Conservation (phyloP, 2,113 vertebrate genomes). For the Lepisosteus oculatus region DNA sequence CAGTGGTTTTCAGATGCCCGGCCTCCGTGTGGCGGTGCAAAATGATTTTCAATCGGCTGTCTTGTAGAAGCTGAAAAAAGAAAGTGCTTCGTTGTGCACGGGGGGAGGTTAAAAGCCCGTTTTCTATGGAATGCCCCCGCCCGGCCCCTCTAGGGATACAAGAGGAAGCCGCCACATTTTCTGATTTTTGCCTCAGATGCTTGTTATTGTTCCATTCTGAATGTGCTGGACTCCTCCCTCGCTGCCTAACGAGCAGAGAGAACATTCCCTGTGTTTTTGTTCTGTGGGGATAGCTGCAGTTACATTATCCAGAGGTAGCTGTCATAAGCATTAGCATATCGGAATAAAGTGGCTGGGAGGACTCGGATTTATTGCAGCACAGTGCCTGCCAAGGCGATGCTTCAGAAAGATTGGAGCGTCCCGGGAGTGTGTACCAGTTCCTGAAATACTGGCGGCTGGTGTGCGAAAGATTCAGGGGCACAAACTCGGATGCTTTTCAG, state of each 20-base stretch:
- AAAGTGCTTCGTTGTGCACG: not conserved
- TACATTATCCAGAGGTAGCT: conserved; percentile 25
- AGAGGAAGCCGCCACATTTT: conserved; percentile 28
- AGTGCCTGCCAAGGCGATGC: conserved; percentile 23
- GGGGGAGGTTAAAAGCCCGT: not conserved
- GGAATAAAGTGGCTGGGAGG: not conserved
- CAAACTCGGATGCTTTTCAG: not conserved
- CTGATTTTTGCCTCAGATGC: conserved; percentile 15
- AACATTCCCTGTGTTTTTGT: conserved; percentile 1
- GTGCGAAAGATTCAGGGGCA: not conserved
- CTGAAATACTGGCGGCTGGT: no score
- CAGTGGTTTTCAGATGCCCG: not conserved
- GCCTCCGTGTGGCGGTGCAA: not conserved
- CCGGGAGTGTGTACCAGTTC: not conserved
- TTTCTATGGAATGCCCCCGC: conserved; percentile 11
- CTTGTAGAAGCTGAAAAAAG: not conserved
- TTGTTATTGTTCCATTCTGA: not conserved
- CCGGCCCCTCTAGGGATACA: conserved; percentile 13
- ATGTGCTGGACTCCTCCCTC: conserved; percentile 15
- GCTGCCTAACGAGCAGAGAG: conserved; percentile 24
- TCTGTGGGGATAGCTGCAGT: conserved; percentile 9
- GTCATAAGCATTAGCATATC: not conserved
- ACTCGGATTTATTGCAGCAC: conserved; percentile 16
- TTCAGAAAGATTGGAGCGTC: conserved; percentile 26
- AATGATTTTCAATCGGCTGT: not conserved